phyloP scores from a whole-genome alignment of 2,888 invertebrate species.

The Melikaiella ostensackeni region DNA sequence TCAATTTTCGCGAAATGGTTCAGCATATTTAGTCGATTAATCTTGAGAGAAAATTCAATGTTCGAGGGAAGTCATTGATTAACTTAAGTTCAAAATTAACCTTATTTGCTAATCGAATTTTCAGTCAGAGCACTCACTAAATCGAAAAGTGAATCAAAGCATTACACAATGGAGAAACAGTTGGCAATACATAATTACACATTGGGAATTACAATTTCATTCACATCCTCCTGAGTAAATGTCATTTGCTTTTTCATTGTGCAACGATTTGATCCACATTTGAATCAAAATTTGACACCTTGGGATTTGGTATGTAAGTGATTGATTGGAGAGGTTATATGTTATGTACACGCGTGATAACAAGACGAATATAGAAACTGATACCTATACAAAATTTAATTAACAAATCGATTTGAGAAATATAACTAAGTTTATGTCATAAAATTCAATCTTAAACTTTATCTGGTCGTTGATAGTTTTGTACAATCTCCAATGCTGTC shows the following conservation, averaged over 20 bases:
- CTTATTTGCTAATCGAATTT: neutral
- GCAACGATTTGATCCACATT: too few species aligned
- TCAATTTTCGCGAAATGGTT: constrained; percentile 12
- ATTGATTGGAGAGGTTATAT: neutral
- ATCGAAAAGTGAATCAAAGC: neutral
- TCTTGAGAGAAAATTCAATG: neutral
- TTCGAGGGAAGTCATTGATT: neutral
- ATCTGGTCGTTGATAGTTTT: neutral
- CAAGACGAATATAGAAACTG: neutral
- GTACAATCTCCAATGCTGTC: neutral
- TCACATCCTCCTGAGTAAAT: too few species aligned
- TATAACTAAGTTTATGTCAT: neutral
- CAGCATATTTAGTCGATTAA: neutral
- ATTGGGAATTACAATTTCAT: too few species aligned
- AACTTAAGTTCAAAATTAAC: neutral
- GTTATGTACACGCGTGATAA: neutral
- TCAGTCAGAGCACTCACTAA: neutral
- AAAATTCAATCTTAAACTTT: neutral
- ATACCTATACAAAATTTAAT: neutral
- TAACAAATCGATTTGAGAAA: neutral
- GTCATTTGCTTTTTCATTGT: too few species aligned
- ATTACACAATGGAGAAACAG: too few species aligned
- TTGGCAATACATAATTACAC: too few species aligned
- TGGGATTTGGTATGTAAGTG: neutral
- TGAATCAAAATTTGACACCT: too few species aligned